Base-by-base conservation (phyloP, 2,888 invertebrate genomes). In the Bombylius discolor region DNA sequence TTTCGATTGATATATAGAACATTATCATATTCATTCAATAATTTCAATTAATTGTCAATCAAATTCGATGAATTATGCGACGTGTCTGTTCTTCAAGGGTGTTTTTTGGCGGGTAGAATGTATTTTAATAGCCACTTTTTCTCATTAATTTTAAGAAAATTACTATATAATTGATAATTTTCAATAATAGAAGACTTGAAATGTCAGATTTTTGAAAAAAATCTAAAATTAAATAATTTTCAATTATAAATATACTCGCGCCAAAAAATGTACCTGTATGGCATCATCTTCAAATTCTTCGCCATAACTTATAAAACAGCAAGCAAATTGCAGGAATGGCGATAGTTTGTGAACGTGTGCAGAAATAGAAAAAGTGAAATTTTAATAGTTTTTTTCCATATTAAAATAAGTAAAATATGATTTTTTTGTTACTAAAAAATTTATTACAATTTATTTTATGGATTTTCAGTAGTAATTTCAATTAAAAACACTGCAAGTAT, bases 101-200 rank as follows among this genome's bases (percentile, higher is more conserved):
- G 55, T 52, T 55, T 59, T 56, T 59, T 59, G 59, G 59, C 59
- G 59, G 56, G 59, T 56, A 56, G 52, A 58, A 48, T 52, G 52
- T 55, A 56, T 31, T 59, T 56, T 59, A 47, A 48, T 23, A 33
- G 49, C 45, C 49, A 58, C 36, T 48, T 56, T 59, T 54, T 23
- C 33, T 44, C 12, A 32, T 49, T 44, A 44, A 44, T 34, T 44
- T 51, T 33, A 9, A 23, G 9, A 9, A 33, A 45, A 7, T 14
- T 45, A 11, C 8, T 5, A 45, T 14, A 14, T 39, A 39, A 9
- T 9, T 39, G 4, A 39, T 9, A 39, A 39, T 39, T n/a, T 45
- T 45, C 6, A 5, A 14, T 7, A 42, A 11, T 32, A 31, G 49
- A 53, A 46, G 6, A 14, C 4, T 3, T 47, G 11, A 0, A 23